Conservation (phyloP, 1,140 invertebrate genomes). For the Macrostomum lignano region DNA sequence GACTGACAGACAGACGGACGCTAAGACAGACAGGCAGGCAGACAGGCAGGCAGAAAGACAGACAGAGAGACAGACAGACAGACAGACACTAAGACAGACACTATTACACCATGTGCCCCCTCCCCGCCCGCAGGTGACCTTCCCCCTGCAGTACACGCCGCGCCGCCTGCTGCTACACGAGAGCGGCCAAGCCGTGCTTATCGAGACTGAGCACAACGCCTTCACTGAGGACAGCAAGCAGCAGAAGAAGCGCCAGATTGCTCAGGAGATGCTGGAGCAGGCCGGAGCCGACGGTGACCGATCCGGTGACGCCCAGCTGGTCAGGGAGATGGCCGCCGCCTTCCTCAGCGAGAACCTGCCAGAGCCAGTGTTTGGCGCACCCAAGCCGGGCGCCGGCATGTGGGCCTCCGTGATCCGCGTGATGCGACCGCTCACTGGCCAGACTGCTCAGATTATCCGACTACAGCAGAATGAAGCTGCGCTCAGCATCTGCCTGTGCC, state of each 20-base stretch:
- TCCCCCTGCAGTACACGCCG: slow-evolving; percentile 72
- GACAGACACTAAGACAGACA: no score
- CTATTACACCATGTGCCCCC: no score
- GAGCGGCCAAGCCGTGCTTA: slow-evolving; percentile 52
- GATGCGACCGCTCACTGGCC: slow-evolving; percentile 56
- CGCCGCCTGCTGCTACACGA: slow-evolving; percentile 79
- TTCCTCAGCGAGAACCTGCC: slow-evolving; percentile 77
- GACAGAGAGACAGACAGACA: no score
- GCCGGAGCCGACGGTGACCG: slow-evolving; percentile 58
- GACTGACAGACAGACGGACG: no score
- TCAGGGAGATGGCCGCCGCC: slow-evolving; percentile 77
- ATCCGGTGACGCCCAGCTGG: slow-evolving; percentile 50
- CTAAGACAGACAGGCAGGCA: no score
- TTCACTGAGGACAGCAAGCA: slow-evolving; percentile 88
- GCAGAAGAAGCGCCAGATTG: slow-evolving; percentile 49
- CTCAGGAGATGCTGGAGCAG: slow-evolving; percentile 69
- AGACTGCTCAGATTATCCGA: slow-evolving; percentile 45
- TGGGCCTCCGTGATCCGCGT: slow-evolving; percentile 82
- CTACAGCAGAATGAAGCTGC: slow-evolving; percentile 89
- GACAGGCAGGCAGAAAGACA: no score
- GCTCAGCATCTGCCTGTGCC: slow-evolving; percentile 42
- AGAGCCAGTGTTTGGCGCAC: slow-evolving; percentile 72
- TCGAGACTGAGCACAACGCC: slow-evolving; percentile 92
- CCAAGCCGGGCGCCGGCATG: slow-evolving; percentile 72
- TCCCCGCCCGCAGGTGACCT: no score